Conservation (phyloP, 2,888 invertebrate species). For the Platycheirus albimanus region DNA sequence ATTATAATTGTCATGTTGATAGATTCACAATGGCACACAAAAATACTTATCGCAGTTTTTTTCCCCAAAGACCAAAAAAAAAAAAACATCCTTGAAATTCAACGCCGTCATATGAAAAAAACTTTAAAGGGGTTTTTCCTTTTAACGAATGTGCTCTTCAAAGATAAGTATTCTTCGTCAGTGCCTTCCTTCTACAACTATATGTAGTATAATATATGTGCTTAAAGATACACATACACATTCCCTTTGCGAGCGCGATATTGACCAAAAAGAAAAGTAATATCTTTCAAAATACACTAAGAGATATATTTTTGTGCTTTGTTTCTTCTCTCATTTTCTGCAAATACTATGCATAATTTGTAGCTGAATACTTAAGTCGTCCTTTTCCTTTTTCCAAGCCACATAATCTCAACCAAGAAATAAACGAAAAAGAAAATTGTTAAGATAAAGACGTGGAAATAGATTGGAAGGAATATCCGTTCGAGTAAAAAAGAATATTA, state of each 20-base stretch:
- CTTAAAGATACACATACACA: no score
- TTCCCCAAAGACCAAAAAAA: background rate
- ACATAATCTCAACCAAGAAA: conserved; percentile 34
- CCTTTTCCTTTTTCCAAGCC: conserved; percentile 46
- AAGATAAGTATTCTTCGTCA: conserved; percentile 25
- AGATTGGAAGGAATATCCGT: conserved; percentile 25
- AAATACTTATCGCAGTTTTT: background rate
- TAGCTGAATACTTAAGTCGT: conserved; percentile 23
- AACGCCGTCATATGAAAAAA: background rate
- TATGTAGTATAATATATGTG: conserved; percentile 6
- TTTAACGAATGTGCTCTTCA: conserved; percentile 14
- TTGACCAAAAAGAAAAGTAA: conserved; percentile 47
- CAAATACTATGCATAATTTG: conserved; percentile 64
- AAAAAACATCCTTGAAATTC: background rate
- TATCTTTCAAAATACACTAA: conserved; percentile 52
- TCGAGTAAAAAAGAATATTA: conserved; percentile 52
- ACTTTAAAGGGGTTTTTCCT: background rate
- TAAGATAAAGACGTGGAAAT: conserved; percentile 10
- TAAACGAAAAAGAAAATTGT: background rate
- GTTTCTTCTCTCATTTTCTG: background rate
- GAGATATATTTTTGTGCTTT: conserved; percentile 28
- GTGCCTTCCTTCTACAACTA: conserved; percentile 31
- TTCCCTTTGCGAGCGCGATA: conserved; percentile 24
- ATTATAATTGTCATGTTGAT: no score
- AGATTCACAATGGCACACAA: no score